Conservation (phyloP, 2,888 invertebrate species). For the Rhingia rostrata region DNA sequence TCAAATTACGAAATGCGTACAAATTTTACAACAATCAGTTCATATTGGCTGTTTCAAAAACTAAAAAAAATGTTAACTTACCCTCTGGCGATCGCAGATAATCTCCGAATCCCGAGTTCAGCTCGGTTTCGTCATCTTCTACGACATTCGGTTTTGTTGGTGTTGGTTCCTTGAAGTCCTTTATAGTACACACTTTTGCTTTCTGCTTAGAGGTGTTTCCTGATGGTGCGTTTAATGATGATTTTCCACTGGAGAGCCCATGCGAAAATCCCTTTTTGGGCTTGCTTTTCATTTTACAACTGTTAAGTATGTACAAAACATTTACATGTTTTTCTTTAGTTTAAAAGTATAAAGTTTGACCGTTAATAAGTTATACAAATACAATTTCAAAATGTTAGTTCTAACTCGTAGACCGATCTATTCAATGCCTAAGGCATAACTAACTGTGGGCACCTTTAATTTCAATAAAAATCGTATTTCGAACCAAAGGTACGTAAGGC, state of each 20-base stretch:
- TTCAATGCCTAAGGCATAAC: constrained; percentile 22
- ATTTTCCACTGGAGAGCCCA: constrained; percentile 48
- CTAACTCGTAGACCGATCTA: constrained; percentile 3
- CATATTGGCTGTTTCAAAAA: too few relatives aligned
- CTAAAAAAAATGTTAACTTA: constrained; percentile 73
- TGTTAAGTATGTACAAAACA: neutral
- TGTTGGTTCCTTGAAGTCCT: constrained; percentile 30
- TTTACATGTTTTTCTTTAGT: neutral
- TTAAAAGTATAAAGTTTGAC: neutral
- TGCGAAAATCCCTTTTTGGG: constrained; percentile 42
- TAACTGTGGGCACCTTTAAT: neutral
- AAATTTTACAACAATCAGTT: too few relatives aligned
- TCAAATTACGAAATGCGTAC: neutral
- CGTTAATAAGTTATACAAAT: neutral
- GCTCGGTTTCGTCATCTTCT: constrained; percentile 78
- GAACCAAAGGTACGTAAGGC: neutral
- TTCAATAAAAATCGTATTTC: neutral
- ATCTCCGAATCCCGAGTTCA: constrained; percentile 82
- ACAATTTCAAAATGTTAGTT: neutral
- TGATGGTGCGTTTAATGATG: constrained; percentile 46
- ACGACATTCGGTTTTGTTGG: constrained; percentile 25
- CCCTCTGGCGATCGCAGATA: constrained; percentile 82
- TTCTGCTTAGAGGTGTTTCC: neutral
- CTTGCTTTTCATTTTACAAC: constrained; percentile 54
- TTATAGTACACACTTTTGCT: constrained; percentile 20